A percentile compares a stretch with the other conserved stretches of the same genome.
These are phyloP conservation scores for Alfaro cultratus DNA, from an alignment of 2,797 vertebrate species.

Conservation along the genomic window DNA sequence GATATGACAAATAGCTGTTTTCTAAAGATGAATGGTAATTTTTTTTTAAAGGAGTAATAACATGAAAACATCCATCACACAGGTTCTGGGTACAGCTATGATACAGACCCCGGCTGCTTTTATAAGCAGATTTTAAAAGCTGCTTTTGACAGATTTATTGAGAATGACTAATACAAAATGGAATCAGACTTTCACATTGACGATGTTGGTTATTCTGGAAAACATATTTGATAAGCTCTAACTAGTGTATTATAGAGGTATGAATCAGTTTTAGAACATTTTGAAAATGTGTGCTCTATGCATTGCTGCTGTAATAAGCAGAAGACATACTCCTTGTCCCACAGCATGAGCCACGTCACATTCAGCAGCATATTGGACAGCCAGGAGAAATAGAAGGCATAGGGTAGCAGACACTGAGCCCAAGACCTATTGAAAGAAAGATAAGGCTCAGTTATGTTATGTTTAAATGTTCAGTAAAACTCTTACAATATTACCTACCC, in stretches of 20 bases:
- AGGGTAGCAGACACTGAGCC: constrained; percentile 75
- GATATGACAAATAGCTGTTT: neutral
- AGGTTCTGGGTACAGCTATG: too few relatives aligned
- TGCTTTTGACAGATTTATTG: neutral
- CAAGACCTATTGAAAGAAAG: constrained; percentile 60
- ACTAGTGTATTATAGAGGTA: neutral
- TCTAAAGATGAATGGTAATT: too few relatives aligned
- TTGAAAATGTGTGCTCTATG: neutral
- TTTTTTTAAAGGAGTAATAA: too few relatives aligned
- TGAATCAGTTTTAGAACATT: neutral
- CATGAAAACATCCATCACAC: neutral
- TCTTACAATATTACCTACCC: constrained; percentile 54
- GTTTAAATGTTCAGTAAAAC: neutral
- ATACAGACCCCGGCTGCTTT: too few relatives aligned
- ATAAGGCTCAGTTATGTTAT: constrained; percentile 31
- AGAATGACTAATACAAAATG: neutral
- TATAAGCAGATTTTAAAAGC: neutral
- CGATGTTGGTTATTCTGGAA: neutral
- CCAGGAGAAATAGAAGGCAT: constrained; percentile 79
- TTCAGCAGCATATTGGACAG: constrained; percentile 78
- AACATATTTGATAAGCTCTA: neutral
- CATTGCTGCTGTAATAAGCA: neutral
- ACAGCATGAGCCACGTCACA: constrained; percentile 79
- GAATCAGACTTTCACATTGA: neutral
- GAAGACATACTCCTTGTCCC: constrained; percentile 80